phyloP scores from a whole-genome alignment of 30 jellyfish, hydroid and myxozoan genomes.

The Hydractinia echinata region DNA sequence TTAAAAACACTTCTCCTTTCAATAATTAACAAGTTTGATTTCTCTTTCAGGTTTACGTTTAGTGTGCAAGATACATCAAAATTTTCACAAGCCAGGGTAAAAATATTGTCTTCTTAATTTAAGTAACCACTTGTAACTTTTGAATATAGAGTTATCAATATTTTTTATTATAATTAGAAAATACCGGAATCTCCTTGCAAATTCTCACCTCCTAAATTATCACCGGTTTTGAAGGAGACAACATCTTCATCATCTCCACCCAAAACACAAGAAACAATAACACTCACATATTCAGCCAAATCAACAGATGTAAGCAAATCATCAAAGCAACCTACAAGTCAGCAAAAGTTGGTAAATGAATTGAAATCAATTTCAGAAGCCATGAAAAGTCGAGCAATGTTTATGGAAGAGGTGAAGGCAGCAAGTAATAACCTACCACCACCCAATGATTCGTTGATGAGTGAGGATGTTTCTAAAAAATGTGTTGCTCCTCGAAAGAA shows the following conservation, averaged over 20 bases:
- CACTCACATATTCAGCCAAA: background rate
- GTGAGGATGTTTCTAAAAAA: background rate
- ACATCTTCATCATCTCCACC: slow-evolving; percentile 28
- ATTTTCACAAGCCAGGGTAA: background rate
- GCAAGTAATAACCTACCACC: background rate
- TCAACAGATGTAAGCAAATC: background rate
- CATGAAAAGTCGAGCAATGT: slow-evolving; percentile 4
- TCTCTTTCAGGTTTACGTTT: slow-evolving; percentile 63
- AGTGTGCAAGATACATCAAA: slow-evolving; percentile 66
- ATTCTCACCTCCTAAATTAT: too few relatives aligned
- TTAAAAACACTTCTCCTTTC: too few relatives aligned
- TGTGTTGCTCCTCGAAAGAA: background rate
- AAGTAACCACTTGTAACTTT: background rate
- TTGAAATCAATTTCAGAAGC: slow-evolving; percentile 13
- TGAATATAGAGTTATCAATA: too few relatives aligned
- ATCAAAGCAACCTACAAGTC: background rate
- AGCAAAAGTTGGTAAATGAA: slow-evolving; percentile 2
- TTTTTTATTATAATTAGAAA: too few relatives aligned
- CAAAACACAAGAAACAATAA: slow-evolving; percentile 18
- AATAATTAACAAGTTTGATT: background rate
- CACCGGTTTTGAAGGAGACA: background rate
- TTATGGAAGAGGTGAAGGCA: background rate
- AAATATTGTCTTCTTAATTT: background rate
- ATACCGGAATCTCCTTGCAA: too few relatives aligned
- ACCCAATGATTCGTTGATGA: background rate